Conservation (phyloP, 2,797 vertebrate genomes). For the Oceanodroma leucorhoa region DNA sequence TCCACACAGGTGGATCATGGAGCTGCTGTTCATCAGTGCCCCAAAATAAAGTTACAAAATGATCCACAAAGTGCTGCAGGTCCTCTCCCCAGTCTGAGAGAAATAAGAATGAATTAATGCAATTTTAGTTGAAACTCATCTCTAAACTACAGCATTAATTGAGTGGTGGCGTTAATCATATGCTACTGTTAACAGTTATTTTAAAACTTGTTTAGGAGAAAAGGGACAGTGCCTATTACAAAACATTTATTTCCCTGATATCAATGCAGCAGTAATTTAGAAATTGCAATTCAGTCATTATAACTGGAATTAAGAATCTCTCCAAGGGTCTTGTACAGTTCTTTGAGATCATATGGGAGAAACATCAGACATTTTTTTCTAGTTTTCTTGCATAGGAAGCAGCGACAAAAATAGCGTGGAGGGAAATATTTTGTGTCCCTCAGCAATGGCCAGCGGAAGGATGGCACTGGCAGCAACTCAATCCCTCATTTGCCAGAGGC, state of each 20-base stretch:
- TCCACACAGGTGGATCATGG: neutral
- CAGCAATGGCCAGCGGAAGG: neutral
- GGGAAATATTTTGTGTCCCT: neutral
- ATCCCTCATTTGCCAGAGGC: neutral
- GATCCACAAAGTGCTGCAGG: neutral
- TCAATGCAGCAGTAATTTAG: neutral
- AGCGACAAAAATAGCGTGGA: neutral
- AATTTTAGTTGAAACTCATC: neutral
- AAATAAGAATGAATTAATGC: neutral
- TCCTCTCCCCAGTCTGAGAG: neutral
- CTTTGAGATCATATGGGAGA: neutral
- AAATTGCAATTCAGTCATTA: neutral
- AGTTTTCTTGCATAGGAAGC: neutral
- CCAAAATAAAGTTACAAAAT: neutral
- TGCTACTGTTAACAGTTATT: neutral
- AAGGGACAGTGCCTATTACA: neutral
- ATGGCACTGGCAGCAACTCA: neutral
- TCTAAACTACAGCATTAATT: neutral
- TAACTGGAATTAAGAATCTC: neutral
- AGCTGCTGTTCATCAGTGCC: conserved; percentile 9
- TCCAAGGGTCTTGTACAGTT: neutral
- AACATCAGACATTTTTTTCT: neutral
- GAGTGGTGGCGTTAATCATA: neutral
- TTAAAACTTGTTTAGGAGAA: neutral
- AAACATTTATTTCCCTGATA: neutral